Evolutionary conservation across 2,888 invertebrate genomes (phyloP), one percentile per base, ranked within the genome.

Genomic region (Gibbula magus): DNA sequence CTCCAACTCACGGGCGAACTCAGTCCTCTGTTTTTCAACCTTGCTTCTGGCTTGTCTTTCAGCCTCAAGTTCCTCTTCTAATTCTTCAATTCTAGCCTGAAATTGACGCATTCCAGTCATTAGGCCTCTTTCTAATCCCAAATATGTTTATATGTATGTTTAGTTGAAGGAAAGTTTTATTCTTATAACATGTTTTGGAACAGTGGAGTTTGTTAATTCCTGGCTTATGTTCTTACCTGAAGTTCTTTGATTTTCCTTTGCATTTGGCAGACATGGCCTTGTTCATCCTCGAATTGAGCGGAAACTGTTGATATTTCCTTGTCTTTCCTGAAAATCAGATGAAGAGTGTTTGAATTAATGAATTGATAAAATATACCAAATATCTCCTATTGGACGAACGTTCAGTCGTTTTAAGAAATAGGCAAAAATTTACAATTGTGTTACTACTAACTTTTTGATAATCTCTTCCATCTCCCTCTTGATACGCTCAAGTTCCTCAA

Each of bases 221-320:
- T 13, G 5, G 5, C 5, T 3, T 35, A 25, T 10, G 5, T 32
- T 39, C 18, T n/a, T 77, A 77, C 77, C 53, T 78, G 98, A 93
- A 98, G 95, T 95, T 99, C 99, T 96, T 99, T 99, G 95, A 99
- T 97, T 94, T 99, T 99, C 94, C 98, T 98, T 94, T 98, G 98
- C 92, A 97, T 95, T 91, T 98, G 98, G 94, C 97, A 96, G 91
- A 99, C 98, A 91, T 97, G 95, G 87, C 97, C 96, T 94, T 99
- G 98, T 94, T 99, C 99, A 94, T 99, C 99, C 94, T 99, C 99
- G 89, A 99, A 95, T 94, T 98, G 98, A 83, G 82, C 96, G 91
- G 97, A 96, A 91, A 99, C 95, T 85, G 97, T 96, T 79, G 97
- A 96, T 93, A 99, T 96, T 94, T 99, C 99, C 95, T 97, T 97